A percentile compares a stretch with the other conserved stretches of the same genome.
These are phyloP conservation scores for Drosophila algonquin DNA, from an alignment of 2,888 invertebrate species.

Conservation along the genomic window DNA sequence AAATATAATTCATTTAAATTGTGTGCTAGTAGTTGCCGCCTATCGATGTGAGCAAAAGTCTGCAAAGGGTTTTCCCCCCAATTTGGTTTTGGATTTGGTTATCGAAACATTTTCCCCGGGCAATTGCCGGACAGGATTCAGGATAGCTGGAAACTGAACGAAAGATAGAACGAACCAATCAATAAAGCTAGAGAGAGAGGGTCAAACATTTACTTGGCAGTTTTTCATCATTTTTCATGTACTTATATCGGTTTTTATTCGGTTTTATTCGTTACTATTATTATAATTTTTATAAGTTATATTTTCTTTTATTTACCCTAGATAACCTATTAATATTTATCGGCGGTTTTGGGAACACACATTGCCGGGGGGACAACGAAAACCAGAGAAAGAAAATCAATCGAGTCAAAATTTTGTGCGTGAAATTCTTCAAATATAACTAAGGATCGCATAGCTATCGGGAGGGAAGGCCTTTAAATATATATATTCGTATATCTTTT, in stretches of 20 bases:
- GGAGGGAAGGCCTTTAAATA: neutral
- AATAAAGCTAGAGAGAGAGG: conserved; percentile 52
- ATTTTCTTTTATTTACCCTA: conserved; percentile 70
- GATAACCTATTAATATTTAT: conserved; percentile 78
- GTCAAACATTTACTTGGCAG: conserved; percentile 76
- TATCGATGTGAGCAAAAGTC: conserved; percentile 49
- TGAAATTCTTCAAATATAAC: conserved; percentile 40
- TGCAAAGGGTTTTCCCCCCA: conserved; percentile 27
- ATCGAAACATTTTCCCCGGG: conserved; percentile 29
- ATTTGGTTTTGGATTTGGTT: conserved; percentile 2
- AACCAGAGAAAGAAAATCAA: conserved; percentile 6
- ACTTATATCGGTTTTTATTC: conserved; percentile 15
- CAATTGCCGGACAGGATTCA: conserved; percentile 31
- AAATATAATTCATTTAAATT: conserved; percentile 59
- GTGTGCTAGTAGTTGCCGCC: conserved; percentile 73
- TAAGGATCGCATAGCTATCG: conserved; percentile 3
- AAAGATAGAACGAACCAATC: conserved; percentile 4
- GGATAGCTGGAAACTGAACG: conserved; percentile 2
- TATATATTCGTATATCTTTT: neutral
- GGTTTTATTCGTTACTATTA: conserved; percentile 22
- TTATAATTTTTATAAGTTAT: conserved; percentile 28
- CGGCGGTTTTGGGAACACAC: conserved; percentile 78
- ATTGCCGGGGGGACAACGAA: conserved; percentile 58
- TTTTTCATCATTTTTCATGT: conserved; percentile 47
- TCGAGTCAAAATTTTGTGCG: conserved; percentile 59